These are phyloP conservation scores for Pristionchus maxplancki DNA, from an alignment of 2,888 invertebrate genomes.

Conservation along the genomic window DNA sequence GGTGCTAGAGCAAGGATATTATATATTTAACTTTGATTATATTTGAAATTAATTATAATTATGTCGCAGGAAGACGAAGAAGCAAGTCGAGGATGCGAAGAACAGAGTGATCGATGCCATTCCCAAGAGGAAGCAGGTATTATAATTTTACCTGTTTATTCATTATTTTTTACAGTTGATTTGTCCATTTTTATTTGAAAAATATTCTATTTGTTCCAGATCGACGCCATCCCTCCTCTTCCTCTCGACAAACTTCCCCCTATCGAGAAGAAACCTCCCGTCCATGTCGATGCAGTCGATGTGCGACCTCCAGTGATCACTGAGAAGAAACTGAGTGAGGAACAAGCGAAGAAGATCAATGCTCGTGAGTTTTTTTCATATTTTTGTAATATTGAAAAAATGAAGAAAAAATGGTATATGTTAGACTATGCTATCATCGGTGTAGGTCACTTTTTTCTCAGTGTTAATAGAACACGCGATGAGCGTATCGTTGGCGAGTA, in stretches of 20 bases:
- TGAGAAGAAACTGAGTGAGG: constrained; percentile 34
- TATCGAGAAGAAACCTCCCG: constrained; percentile 57
- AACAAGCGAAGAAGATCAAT: constrained; percentile 34
- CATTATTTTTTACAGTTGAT: background rate
- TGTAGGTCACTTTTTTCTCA: no score
- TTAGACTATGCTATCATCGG: no score
- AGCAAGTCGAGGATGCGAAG: constrained; percentile 57
- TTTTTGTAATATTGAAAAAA: background rate
- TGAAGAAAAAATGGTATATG: no score
- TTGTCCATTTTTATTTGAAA: background rate
- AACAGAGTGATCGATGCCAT: constrained; percentile 57
- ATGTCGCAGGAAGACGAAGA: constrained; percentile 59
- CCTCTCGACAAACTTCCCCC: constrained; percentile 55
- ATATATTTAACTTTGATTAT: background rate
- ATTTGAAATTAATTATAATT: background rate
- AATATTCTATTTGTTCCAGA: background rate
- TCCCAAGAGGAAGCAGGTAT: constrained; percentile 59
- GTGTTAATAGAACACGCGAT: no score
- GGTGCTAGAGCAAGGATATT: background rate
- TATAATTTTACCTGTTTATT: background rate
- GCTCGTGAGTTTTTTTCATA: constrained; percentile 21
- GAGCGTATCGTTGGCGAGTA: no score
- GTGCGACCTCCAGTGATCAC: constrained; percentile 53
- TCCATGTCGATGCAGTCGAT: constrained; percentile 69
- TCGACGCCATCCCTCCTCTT: constrained; percentile 38